These are phyloP conservation scores for Pachydiplax longipennis DNA, from an alignment of 2,888 invertebrate species.

Conservation along the genomic window DNA sequence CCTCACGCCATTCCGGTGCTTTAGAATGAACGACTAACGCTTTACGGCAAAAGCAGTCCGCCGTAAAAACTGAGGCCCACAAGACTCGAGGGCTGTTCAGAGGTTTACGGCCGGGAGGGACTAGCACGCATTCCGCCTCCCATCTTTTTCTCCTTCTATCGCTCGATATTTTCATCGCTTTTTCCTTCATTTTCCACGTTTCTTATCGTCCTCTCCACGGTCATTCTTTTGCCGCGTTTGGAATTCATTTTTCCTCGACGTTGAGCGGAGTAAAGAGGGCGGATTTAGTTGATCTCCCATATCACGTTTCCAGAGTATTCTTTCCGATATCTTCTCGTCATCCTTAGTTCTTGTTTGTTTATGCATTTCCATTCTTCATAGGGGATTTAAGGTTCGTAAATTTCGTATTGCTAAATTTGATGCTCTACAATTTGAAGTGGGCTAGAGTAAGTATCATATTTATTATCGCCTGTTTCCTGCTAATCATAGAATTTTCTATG, in stretches of 20 bases:
- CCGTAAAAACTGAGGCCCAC: conserved; percentile 34
- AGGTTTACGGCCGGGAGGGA: conserved; percentile 23
- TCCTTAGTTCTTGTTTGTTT: too few relatives aligned
- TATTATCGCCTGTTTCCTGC: too few relatives aligned
- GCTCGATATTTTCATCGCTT: neutral
- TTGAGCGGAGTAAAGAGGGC: neutral
- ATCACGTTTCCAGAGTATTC: too few relatives aligned
- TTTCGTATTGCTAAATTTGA: too few relatives aligned
- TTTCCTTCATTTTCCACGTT: neutral
- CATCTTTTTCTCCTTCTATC: neutral
- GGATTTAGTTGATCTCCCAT: too few relatives aligned
- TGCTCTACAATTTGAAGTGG: too few relatives aligned
- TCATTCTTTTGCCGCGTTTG: neutral
- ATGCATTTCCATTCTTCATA: too few relatives aligned
- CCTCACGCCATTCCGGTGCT: conserved; percentile 37
- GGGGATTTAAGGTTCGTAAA: too few relatives aligned
- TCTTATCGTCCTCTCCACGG: neutral
- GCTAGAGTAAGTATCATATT: too few relatives aligned
- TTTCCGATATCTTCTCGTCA: too few relatives aligned
- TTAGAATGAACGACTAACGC: conserved; percentile 37
- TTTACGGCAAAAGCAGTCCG: conserved; percentile 38
- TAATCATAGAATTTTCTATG: too few relatives aligned
- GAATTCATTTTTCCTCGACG: neutral
- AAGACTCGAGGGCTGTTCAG: conserved; percentile 28
- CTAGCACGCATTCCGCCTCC: conserved; percentile 4